Conservation (phyloP, 2,888 invertebrate genomes). For the Dolomedes plantarius region DNA sequence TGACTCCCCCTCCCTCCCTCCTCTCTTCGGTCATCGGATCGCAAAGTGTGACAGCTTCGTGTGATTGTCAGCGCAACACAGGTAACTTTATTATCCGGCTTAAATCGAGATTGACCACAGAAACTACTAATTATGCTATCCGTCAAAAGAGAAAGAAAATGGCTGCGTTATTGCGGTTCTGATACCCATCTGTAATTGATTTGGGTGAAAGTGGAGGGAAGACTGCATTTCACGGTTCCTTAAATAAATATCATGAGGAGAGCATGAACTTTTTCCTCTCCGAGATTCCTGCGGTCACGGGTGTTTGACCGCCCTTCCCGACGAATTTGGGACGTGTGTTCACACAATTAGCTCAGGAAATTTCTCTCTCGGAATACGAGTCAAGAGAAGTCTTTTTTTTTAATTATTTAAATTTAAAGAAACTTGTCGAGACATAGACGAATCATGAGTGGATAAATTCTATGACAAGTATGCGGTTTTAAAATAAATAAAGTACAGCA, state of each 20-base stretch:
- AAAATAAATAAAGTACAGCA: too few species aligned
- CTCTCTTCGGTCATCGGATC: neutral
- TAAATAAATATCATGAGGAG: neutral
- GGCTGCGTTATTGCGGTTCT: slow-evolving; percentile 1
- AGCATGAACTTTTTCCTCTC: neutral
- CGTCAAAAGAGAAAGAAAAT: neutral
- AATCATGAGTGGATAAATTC: too few species aligned
- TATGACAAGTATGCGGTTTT: too few species aligned
- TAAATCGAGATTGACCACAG: slow-evolving; percentile 47
- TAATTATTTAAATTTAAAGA: too few species aligned
- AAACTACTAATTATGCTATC: slow-evolving; percentile 42
- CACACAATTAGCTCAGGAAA: too few species aligned
- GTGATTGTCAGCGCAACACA: slow-evolving; percentile 17
- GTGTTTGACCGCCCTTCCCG: neutral
- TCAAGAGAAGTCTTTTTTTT: too few species aligned
- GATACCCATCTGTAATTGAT: slow-evolving; percentile 50
- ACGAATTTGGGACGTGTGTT: too few species aligned
- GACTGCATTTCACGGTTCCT: neutral
- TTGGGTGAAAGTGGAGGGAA: slow-evolving; percentile 1
- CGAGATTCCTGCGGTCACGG: slow-evolving; percentile 3
- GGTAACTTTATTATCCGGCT: slow-evolving; percentile 45
- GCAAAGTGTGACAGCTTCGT: neutral
- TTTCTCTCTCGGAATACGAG: too few species aligned
- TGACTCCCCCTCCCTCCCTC: neutral
- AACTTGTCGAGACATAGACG: too few species aligned